A percentile compares a stretch with the other conserved stretches of the same genome.
These are phyloP conservation scores for Ellobium chinense DNA, from an alignment of 2,888 invertebrate genomes.

Conservation along the genomic window DNA sequence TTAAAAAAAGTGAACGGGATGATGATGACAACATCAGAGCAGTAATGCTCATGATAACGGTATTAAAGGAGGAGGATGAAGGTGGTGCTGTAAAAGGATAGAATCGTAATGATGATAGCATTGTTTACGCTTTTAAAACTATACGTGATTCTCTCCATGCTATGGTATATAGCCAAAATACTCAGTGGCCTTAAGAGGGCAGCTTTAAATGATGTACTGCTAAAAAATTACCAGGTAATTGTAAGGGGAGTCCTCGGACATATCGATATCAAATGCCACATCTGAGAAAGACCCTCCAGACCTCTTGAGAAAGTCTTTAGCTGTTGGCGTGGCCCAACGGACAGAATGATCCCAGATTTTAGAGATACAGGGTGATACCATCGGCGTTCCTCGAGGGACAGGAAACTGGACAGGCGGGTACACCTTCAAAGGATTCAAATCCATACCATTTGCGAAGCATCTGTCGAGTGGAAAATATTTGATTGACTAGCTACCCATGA, in stretches of 20 bases:
- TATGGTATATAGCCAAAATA: too few relatives aligned
- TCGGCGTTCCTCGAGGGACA: constrained; percentile 8
- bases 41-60: too few relatives aligned
- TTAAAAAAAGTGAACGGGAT: too few relatives aligned
- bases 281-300: constrained; percentile 47
- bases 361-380: not conserved
- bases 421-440: not conserved
- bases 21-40: too few relatives aligned
- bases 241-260: not conserved
- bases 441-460: not conserved
- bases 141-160: too few relatives aligned
- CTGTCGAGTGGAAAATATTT: not conserved
- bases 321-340: not conserved
- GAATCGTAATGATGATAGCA: too few relatives aligned
- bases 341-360: constrained; percentile 17
- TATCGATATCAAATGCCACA: not conserved
- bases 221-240: not conserved
- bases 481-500: too few relatives aligned
- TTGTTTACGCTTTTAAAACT: too few relatives aligned
- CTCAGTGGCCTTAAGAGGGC: too few relatives aligned
- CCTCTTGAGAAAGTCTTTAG: constrained; percentile 20
- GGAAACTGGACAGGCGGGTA: constrained; percentile 1
- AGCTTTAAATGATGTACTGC: not conserved
- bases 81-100: too few relatives aligned
- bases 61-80: too few relatives aligned